These are phyloP conservation scores for Tringa solitaria DNA, from an alignment of 2,113 vertebrate species.

Conservation along the genomic window DNA sequence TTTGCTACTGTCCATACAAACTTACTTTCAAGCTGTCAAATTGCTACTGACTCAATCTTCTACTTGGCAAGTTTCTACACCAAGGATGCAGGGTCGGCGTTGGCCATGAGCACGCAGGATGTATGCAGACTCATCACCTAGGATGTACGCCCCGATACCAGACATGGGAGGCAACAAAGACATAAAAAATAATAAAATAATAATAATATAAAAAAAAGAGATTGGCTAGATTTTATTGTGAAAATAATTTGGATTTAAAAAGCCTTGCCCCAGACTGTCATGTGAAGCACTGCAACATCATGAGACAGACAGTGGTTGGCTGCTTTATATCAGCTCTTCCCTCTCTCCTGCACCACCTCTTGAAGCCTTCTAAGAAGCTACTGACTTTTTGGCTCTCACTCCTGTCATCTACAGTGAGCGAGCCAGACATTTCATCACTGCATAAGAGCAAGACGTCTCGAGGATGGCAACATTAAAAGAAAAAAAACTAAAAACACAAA, in stretches of 20 bases:
- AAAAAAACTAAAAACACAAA: background rate
- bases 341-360: background rate
- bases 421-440: background rate
- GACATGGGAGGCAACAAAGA: background rate
- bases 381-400: background rate
- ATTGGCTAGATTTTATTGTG: background rate
- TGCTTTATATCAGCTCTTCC: background rate
- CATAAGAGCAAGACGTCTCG: background rate
- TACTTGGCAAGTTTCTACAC: background rate
- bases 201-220: background rate
- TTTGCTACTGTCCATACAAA: background rate
- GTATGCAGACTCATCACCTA: background rate
- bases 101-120: background rate
- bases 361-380: background rate
- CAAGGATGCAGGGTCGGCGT: background rate
- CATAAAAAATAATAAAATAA: too few species aligned
- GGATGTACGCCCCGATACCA: background rate
- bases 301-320: background rate
- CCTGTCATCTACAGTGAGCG: background rate
- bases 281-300: background rate
- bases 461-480: background rate
- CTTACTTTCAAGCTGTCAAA: background rate
- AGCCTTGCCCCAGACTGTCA: background rate
- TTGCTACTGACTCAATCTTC: background rate
- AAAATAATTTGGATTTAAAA: background rate